Evolutionary conservation across 1,140 invertebrate species (phyloP).

Genomic region (Anthonomus grandis): DNA sequence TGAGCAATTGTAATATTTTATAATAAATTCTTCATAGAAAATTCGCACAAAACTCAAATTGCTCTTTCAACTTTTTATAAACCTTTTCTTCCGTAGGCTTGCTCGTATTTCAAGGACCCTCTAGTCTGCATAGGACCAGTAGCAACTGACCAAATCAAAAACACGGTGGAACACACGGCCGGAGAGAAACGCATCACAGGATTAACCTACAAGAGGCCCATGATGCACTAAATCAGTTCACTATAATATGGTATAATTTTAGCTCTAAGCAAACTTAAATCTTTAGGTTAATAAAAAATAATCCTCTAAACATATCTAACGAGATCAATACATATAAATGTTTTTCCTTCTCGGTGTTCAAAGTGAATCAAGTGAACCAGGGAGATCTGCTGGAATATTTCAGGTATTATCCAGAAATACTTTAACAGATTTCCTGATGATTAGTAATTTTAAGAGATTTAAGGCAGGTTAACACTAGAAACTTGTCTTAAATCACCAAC

Average conservation of each 20-base stretch:
- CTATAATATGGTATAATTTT: too few species aligned
- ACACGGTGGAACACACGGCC: constrained; percentile 70
- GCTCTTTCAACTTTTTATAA: background rate
- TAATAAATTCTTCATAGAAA: too few species aligned
- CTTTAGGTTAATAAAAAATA: background rate
- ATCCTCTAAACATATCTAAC: background rate
- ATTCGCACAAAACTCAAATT: too few species aligned
- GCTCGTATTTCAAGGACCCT: constrained; percentile 87
- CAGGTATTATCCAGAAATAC: too few species aligned
- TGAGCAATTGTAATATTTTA: too few species aligned
- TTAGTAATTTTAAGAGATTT: too few species aligned
- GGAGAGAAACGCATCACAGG: constrained; percentile 74
- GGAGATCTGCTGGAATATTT: too few species aligned
- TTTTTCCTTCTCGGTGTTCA: constrained; percentile 13
- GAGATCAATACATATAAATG: constrained; percentile 6
- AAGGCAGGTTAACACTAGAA: background rate
- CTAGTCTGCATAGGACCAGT: constrained; percentile 84
- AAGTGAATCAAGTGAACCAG: background rate
- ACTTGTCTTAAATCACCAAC: too few species aligned
- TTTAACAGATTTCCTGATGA: too few species aligned
- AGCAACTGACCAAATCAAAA: constrained; percentile 65
- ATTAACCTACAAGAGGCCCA: constrained; percentile 50
- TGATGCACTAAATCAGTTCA: constrained; percentile 56
- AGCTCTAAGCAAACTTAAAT: constrained; percentile 1
- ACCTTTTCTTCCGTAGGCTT: constrained; percentile 58